phyloP scores from a whole-genome alignment of 2,888 invertebrate genomes.

The Drosophila subsilvestris region DNA sequence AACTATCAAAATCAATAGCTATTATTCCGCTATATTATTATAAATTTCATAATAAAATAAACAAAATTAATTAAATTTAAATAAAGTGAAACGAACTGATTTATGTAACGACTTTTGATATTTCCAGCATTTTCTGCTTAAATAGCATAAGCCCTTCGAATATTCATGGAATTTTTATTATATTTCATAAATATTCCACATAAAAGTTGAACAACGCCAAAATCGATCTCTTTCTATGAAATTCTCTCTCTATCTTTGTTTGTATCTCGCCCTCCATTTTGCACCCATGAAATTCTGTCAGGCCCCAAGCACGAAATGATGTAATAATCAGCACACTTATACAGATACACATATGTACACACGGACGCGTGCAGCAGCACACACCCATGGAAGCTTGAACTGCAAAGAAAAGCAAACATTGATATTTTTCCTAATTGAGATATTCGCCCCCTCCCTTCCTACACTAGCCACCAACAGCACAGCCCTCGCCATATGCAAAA shows the following conservation, averaged over 20 bases:
- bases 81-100: too few species aligned
- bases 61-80: too few species aligned
- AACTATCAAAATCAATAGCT: too few species aligned
- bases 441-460: constrained; percentile 19
- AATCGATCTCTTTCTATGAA: too few species aligned
- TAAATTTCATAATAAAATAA: too few species aligned
- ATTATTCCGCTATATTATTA: too few species aligned
- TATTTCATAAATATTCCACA: too few species aligned
- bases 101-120: too few species aligned
- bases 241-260: neutral
- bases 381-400: neutral
- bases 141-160: neutral
- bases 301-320: constrained; percentile 44
- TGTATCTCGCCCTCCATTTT: neutral
- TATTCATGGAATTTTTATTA: neutral
- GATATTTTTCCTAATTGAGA: constrained; percentile 45
- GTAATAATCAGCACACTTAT: constrained; percentile 49
- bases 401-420: constrained; percentile 43
- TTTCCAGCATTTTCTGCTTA: too few species aligned
- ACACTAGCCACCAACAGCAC: neutral
- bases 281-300: constrained; percentile 45
- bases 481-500: constrained; percentile 12
- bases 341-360: neutral
- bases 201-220: too few species aligned
- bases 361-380: neutral